Evolutionary conservation across 2,113 vertebrate genomes (phyloP), one percentile per base, ranked within the genome.

Genomic region (Micronisus gabar): DNA sequence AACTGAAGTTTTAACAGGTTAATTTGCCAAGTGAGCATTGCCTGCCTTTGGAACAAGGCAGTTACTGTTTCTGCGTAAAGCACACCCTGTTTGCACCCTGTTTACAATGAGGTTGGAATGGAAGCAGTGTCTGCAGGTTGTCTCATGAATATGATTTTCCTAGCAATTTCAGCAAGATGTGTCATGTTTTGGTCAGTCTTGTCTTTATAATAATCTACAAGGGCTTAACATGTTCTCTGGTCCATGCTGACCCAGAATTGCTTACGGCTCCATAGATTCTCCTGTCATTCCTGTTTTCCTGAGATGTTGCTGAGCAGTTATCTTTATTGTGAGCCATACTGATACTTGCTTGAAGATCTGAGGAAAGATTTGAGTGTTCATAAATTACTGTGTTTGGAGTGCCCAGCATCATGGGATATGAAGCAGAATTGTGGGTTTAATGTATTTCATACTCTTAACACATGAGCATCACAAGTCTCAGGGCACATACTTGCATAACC

Each of bases 41-140:
- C 17, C 34, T 79, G 70, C 12, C 25, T 71, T 79, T 48, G 70
- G 34, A 90, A 38, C 15, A 41, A 45, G 12, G 7, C 21, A 68
- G 29, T 43, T 71, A n/a, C 23, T 58, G 2, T 67, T 95, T 73
- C 58, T 80, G 14, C 30, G 10, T 80, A 82, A 79, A 56, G 7
- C 15, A 47, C 6, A 45, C 0, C 3, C 8, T 50, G 8, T 58
- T 93, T 71, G 41, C 6, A 45, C 0, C 4, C 6, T 50, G 8
- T 58, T 93, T 71, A 23, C 27, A 45, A 8, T 34, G 18, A 58
- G 5, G 9, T 15, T 88, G 36, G n/a, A 83, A 82, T 26, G 10
- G 22, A 72, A 88, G 34, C 3, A 47, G 10, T 61, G 58, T 81
- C 50, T 65, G 4, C 10, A 86, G 12, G 8, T 43, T 95, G 34